Base-by-base conservation (phyloP, 2,797 vertebrate genomes). In the Benthosema pterotum region DNA sequence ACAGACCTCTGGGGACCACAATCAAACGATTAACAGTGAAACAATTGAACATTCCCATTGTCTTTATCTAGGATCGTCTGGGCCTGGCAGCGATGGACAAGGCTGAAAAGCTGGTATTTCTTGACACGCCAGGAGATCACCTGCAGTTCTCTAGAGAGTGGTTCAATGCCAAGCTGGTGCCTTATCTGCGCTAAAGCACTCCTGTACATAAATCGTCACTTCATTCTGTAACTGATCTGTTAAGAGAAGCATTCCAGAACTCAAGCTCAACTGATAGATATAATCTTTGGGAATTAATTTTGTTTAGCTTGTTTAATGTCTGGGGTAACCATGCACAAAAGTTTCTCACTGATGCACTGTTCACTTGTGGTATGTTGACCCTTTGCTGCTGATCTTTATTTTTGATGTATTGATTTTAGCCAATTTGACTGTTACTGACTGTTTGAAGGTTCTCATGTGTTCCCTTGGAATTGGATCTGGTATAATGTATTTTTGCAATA, bases 81-180 rank as follows among this genome's bases (percentile, higher is more conserved):
- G 93, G 93, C 0, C 72, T 94, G 55, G 91, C 93, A 19, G 84
- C 92, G 55, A 98, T 99, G 98, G 95, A 98, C 79, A 90, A 92
- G 28, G 95, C 92, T 0, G 94, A 94, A 28, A 96, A 97, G 72
- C 80, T 99, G 68, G 89, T 92, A 25, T 99, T 98, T 71, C 90
- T 99, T 71, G 84, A 89, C 1, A 60, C 74, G 0, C 19, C 92
- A 1, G 97, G 96, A 11, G 94, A 99, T 55, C 97, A 99, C 61
- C 94, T 99, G 45, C 95, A 95, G 73, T 94, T 98, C 85, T 88
- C 89, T 8, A 61, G 83, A 8, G 87, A 93, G 11, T 99, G 97
- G 97, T 99, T 99, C 86, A 82, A 83, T 14, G 53, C 75, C 11
- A 91, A 94, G n/a, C 87, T 99, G 79, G 81, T 98, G 64, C 95